Base-by-base conservation (phyloP, 1,140 invertebrate genomes). In the Zaprionus africanus region DNA sequence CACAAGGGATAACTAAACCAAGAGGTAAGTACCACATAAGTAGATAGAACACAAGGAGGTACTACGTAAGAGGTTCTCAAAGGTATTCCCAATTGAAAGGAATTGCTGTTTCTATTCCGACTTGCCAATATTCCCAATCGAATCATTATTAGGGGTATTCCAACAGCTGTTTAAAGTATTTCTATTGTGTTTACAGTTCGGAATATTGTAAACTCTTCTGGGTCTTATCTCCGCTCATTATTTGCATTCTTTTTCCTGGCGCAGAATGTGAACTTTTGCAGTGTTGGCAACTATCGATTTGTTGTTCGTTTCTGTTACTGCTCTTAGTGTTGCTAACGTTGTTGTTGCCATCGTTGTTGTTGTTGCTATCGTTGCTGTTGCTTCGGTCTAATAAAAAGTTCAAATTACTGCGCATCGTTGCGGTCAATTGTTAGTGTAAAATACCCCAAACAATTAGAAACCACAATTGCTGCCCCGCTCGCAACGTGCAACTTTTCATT, bases 381-480 rank as follows among this genome's bases (percentile, higher is more conserved):
- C 41, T 56, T 31, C 17, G 60, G 15, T 49, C 1, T 34, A 54
- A 26, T 41, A 71, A 64, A 78, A 61, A 82, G 76, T 83, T 73
- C 51, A 76, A 88, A 81, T 83, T 87, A 81, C 83, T 74, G 75
- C 83, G 80, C 83, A 86, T 87, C 79, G 80, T 75, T 88, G 83
- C 66, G 70, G 84, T 82, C 84, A 88, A 87, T 87, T 88, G 80
- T 81, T 87, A 87, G 83, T 78, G 84, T 86, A 83, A 87, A 87
- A 87, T 88, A 78, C 83, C 78, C 84, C 73, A 87, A 87, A 88
- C 84, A 87, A 88, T 87, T 87, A 87, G 84, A 87, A 87, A 88
- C 83, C 83, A 84, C 83, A 87, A 88, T 88, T 83, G 83, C 79
- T 83, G 64, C 72, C 77, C 59, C 76, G 22, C 19, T 19, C 6